phyloP scores from a whole-genome alignment of 2,113 vertebrate species.

The Camelus dromedarius region DNA sequence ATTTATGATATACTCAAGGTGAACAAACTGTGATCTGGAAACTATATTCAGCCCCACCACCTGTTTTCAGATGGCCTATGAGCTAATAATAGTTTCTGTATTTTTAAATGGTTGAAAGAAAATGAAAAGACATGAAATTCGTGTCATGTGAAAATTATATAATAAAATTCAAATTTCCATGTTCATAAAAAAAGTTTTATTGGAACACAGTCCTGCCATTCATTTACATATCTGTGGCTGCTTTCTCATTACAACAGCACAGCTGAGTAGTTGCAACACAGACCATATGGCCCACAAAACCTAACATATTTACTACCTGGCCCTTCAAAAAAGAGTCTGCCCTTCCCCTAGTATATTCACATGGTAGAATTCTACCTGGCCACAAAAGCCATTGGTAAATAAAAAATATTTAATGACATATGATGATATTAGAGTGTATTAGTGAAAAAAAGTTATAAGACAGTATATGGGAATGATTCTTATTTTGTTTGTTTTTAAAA shows the following conservation, averaged over 20 bases:
- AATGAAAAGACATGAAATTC: conserved; percentile 7
- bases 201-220: conserved; percentile 12
- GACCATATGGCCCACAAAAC: neutral
- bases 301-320: neutral
- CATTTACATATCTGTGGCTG: neutral
- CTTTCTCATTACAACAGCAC: neutral
- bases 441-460: conserved; percentile 12
- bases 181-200: neutral
- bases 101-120: conserved; percentile 53
- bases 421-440: neutral
- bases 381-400: conserved; percentile 35
- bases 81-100: neutral
- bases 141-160: neutral
- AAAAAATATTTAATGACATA: neutral
- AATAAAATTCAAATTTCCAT: conserved; percentile 32
- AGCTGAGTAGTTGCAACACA: neutral
- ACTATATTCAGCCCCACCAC: neutral
- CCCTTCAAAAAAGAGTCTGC: neutral
- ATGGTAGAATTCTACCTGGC: neutral
- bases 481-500: neutral
- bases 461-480: neutral
- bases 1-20: neutral
- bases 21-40: neutral
- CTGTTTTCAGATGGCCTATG: neutral
- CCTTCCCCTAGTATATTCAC: neutral